Conservation (phyloP, 2,888 invertebrate species). For the Drosophila suboccidentalis region DNA sequence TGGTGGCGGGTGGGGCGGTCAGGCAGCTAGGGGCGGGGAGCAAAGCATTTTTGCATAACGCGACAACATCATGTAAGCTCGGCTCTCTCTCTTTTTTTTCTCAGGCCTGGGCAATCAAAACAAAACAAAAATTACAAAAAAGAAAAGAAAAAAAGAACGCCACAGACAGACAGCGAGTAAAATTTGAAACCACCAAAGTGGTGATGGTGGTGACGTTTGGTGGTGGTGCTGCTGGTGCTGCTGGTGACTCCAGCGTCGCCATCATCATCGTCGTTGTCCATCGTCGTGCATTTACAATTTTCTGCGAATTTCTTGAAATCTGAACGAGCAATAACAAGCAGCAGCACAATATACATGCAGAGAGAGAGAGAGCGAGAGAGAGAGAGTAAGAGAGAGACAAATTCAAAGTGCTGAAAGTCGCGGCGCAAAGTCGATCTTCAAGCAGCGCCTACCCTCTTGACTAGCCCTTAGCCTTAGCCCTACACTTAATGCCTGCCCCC, state of each 20-base stretch:
- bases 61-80: slow-evolving; percentile 73
- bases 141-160: slow-evolving; percentile 29
- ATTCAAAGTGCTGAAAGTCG: slow-evolving; percentile 44
- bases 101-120: slow-evolving; percentile 57
- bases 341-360: slow-evolving; percentile 20
- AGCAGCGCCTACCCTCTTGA: slow-evolving; percentile 8
- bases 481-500: not conserved
- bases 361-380: slow-evolving; percentile 22
- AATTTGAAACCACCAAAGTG: slow-evolving; percentile 49
- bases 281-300: slow-evolving; percentile 78
- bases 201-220: slow-evolving; percentile 15
- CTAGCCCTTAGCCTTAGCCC: slow-evolving; percentile 35
- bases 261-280: slow-evolving; percentile 53
- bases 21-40: slow-evolving; percentile 19
- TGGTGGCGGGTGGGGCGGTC: not conserved
- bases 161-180: slow-evolving; percentile 32
- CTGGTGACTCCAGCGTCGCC: slow-evolving; percentile 47
- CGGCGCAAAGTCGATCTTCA: slow-evolving; percentile 27
- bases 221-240: slow-evolving; percentile 11
- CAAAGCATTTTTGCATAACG: slow-evolving; percentile 72
- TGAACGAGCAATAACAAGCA: slow-evolving; percentile 55
- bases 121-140: slow-evolving; percentile 7
- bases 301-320: slow-evolving; percentile 80
- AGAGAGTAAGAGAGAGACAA: slow-evolving; percentile 9
- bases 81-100: slow-evolving; percentile 46